Percentiles rank a stretch among this genome's conserved stretches.
These are phyloP conservation scores for Bactericera cockerelli DNA, from an alignment of 1,140 invertebrate genomes.

Conservation along the genomic window DNA sequence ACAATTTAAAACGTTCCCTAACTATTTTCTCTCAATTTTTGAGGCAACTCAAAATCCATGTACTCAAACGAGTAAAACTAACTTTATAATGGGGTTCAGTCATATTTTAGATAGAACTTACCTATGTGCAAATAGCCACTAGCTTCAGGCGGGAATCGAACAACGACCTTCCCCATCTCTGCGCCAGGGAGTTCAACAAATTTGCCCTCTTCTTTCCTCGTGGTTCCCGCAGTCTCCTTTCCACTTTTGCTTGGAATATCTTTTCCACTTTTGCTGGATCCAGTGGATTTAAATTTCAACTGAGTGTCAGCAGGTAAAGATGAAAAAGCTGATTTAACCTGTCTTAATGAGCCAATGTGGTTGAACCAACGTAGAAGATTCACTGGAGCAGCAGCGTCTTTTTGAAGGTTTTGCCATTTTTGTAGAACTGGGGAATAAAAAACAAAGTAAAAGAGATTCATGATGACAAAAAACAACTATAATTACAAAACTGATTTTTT, in stretches of 20 bases:
- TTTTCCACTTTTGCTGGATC: slow-evolving; percentile 22
- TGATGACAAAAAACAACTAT: no score
- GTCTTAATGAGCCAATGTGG: slow-evolving; percentile 40
- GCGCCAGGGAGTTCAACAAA: slow-evolving; percentile 93
- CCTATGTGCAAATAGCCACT: slow-evolving; percentile 94
- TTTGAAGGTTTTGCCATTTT: slow-evolving; percentile 21
- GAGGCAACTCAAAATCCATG: no score
- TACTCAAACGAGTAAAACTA: no score
- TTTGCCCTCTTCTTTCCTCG: slow-evolving; percentile 69
- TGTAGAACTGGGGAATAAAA: slow-evolving; percentile 3
- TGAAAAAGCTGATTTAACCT: slow-evolving; percentile 37
- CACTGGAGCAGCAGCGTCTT: slow-evolving; percentile 34
- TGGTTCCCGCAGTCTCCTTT: slow-evolving; percentile 5
- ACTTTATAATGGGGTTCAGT: no score
- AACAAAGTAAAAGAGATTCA: no score
- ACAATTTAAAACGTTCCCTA: no score
- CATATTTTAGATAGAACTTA: no score
- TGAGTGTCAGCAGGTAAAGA: slow-evolving; percentile 35
- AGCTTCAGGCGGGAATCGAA: slow-evolving; percentile 97
- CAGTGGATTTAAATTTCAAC: slow-evolving; percentile 22
- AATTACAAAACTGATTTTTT: no score
- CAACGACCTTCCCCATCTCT: slow-evolving; percentile 81
- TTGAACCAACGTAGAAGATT: slow-evolving; percentile 57
- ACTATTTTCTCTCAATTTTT: no score
- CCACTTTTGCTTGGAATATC: slow-evolving; percentile 23